Percentiles rank a stretch among this genome's conserved stretches.
These are phyloP conservation scores for Leucophenga varia DNA, from an alignment of 1,140 invertebrate species.

Conservation along the genomic window DNA sequence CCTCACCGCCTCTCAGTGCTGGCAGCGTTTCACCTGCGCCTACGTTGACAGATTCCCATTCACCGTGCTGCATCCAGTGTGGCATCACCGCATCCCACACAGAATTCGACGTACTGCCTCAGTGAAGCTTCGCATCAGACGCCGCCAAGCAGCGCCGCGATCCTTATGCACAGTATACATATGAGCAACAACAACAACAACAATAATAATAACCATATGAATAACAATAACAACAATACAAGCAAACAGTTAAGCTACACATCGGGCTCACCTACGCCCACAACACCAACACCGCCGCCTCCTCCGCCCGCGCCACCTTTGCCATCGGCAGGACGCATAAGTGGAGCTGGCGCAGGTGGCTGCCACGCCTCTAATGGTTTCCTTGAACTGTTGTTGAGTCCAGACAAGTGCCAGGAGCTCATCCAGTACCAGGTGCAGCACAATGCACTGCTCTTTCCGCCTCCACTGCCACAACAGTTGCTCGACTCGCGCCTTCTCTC, in stretches of 20 bases:
- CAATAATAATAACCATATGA: too few relatives aligned
- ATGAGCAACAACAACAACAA: slow-evolving; percentile 1
- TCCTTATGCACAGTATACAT: slow-evolving; percentile 25
- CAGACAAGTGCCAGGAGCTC: slow-evolving; percentile 79
- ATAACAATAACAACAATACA: slow-evolving; percentile 12
- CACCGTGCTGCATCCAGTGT: too few relatives aligned
- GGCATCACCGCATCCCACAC: slow-evolving; percentile 26
- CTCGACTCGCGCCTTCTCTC: slow-evolving; percentile 60
- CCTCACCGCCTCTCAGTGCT: too few relatives aligned
- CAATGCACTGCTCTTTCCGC: slow-evolving; percentile 59
- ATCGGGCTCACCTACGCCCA: background rate
- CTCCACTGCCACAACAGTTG: slow-evolving; percentile 57
- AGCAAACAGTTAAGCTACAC: too few relatives aligned
- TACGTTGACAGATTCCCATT: slow-evolving; percentile 38
- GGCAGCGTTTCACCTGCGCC: slow-evolving; percentile 40
- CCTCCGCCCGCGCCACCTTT: background rate
- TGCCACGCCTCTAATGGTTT: slow-evolving; percentile 43
- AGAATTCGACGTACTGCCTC: slow-evolving; percentile 21
- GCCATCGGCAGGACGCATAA: background rate
- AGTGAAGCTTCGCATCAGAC: slow-evolving; percentile 30
- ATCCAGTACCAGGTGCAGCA: slow-evolving; percentile 69
- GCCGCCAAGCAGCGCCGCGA: slow-evolving; percentile 26
- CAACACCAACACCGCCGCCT: too few relatives aligned
- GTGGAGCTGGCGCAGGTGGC: background rate
- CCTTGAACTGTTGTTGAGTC: slow-evolving; percentile 77